phyloP scores from a whole-genome alignment of 2,888 invertebrate species.

The Epirrhoe alternata region DNA sequence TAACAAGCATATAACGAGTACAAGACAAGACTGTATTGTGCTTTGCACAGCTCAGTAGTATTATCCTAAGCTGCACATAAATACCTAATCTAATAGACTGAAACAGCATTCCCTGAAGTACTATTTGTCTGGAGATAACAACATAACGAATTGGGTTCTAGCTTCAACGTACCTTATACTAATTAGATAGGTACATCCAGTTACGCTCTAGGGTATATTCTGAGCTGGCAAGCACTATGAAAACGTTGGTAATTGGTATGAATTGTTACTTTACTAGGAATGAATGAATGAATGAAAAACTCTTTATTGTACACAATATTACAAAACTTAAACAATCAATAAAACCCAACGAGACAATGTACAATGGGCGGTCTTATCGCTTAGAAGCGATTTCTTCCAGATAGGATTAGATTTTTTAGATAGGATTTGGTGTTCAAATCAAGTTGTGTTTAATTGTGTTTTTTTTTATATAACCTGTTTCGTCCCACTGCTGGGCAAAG shows the following conservation, averaged over 20 bases:
- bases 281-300: too few relatives aligned
- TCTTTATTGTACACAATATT: too few relatives aligned
- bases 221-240: slow-evolving; percentile 6
- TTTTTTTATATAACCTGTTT: too few relatives aligned
- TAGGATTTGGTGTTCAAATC: background rate
- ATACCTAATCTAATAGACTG: slow-evolving; percentile 41
- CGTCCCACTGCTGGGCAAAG: too few relatives aligned
- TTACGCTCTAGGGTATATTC: slow-evolving; percentile 15
- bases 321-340: too few relatives aligned
- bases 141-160: slow-evolving; percentile 41
- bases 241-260: slow-evolving; percentile 7
- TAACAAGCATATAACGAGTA: slow-evolving; percentile 10
- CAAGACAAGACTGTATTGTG: slow-evolving; percentile 6
- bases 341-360: too few relatives aligned
- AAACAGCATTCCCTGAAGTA: slow-evolving; percentile 40
- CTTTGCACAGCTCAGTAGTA: slow-evolving; percentile 13
- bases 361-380: too few relatives aligned
- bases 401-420: too few relatives aligned
- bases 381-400: too few relatives aligned
- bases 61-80: slow-evolving; percentile 38
- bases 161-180: slow-evolving; percentile 41
- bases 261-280: background rate
- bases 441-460: too few relatives aligned
- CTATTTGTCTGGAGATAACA: slow-evolving; percentile 44
- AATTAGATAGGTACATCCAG: slow-evolving; percentile 30